Conservation (phyloP, 2,113 vertebrate species). For the Anthoscopus minutus region DNA sequence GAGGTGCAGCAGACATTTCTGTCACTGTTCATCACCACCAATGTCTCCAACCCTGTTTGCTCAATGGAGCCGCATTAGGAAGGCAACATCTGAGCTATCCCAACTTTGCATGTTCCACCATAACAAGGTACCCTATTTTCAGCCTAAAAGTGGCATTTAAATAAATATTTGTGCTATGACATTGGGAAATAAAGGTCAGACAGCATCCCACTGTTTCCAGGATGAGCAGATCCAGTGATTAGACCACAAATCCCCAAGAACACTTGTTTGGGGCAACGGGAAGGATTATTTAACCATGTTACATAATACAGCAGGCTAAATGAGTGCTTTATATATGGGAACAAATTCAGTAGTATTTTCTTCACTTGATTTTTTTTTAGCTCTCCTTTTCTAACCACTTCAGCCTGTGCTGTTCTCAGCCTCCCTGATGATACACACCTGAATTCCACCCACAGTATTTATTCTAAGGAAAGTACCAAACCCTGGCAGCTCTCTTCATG, state of each 20-base stretch:
- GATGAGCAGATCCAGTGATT: not conserved
- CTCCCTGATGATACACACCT: not conserved
- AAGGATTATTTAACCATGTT: not conserved
- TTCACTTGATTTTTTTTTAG: not conserved
- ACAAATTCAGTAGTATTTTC: not conserved
- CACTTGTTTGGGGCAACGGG: not conserved
- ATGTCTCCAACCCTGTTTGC: not conserved
- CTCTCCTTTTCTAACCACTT: not conserved
- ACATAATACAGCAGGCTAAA: not conserved
- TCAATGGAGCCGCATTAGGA: not conserved
- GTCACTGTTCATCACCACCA: not conserved
- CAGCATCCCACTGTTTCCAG: constrained; percentile 3
- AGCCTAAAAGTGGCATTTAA: not conserved
- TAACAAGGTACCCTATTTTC: constrained; percentile 16
- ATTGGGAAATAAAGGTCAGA: constrained; percentile 22
- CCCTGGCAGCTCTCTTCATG: not conserved
- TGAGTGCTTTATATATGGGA: not conserved
- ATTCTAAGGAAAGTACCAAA: not conserved
- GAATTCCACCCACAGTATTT: not conserved
- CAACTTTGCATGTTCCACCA: not conserved
- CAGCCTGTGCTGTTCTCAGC: not conserved
- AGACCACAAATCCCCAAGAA: not conserved
- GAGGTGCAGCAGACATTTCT: not conserved
- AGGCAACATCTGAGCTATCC: not conserved
- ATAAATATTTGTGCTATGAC: constrained; percentile 37